phyloP scores from a whole-genome alignment of 2,797 vertebrate genomes.

The Coregonus ussuriensis region DNA sequence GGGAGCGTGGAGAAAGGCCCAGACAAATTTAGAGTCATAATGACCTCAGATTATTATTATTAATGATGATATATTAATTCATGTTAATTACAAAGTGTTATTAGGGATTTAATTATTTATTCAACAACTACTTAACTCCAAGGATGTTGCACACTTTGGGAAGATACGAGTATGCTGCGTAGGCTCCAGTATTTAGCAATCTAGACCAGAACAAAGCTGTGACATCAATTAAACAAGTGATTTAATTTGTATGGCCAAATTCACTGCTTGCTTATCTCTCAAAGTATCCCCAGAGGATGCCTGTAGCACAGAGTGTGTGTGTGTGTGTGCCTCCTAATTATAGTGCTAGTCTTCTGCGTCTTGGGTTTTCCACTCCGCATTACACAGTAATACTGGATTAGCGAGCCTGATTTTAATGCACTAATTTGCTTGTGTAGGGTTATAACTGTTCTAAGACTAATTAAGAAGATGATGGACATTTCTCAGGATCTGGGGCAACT shows the following conservation, averaged over 20 bases:
- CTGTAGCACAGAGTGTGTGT: constrained; percentile 30
- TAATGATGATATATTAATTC: constrained; percentile 66
- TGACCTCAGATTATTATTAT: constrained; percentile 55
- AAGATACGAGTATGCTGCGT: neutral
- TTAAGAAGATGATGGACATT: constrained; percentile 51
- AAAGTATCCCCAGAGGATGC: constrained; percentile 14
- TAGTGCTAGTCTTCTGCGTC: constrained; percentile 34
- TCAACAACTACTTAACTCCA: constrained; percentile 7
- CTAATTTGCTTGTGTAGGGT: constrained; percentile 43
- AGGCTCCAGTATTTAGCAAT: constrained; percentile 28
- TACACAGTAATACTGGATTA: constrained; percentile 10
- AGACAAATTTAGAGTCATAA: constrained; percentile 60
- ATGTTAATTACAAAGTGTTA: constrained; percentile 53
- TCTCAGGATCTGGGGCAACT: constrained; percentile 16
- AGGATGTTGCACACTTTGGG: neutral
- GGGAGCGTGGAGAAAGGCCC: constrained; percentile 50
- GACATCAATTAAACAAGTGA: constrained; percentile 28
- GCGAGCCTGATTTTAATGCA: constrained; percentile 47
- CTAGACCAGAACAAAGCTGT: constrained; percentile 27
- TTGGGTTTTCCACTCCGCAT: constrained; percentile 47
- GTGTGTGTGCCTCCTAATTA: constrained; percentile 20
- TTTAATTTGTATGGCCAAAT: constrained; percentile 31
- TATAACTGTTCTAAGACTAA: constrained; percentile 56
- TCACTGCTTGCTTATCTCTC: constrained; percentile 13
- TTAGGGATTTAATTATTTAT: constrained; percentile 24